Evolutionary conservation across 2,113 vertebrate species (phyloP).

Genomic region (Haemorhous mexicanus): DNA sequence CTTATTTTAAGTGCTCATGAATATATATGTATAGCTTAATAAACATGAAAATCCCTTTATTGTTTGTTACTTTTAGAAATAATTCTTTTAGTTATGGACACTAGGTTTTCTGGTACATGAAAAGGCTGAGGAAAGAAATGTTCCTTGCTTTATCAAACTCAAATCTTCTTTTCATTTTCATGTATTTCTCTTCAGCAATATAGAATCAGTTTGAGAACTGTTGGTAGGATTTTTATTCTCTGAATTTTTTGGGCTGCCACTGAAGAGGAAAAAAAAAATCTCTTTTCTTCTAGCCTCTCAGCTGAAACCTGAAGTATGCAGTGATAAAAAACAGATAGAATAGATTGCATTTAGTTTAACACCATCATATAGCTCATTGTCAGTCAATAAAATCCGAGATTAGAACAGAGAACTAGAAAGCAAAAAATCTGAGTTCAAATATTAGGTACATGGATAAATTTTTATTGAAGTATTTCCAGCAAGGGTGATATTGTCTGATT

Average conservation of each 20-base stretch:
- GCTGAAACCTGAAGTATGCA: conserved; percentile 39
- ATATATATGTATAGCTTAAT: neutral
- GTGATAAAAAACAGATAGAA: conserved; percentile 48
- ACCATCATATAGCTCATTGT: conserved; percentile 30
- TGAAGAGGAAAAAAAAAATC: neutral
- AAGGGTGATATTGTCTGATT: conserved; percentile 72
- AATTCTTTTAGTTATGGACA: conserved; percentile 35
- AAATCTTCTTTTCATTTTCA: conserved; percentile 31
- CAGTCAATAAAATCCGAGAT: conserved; percentile 64
- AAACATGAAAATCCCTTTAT: conserved; percentile 43
- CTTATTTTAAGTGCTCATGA: neutral
- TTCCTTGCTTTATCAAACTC: conserved; percentile 9
- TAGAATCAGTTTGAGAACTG: neutral
- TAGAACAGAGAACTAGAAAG: conserved; percentile 52
- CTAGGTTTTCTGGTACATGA: conserved; percentile 9
- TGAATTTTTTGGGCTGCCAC: conserved; percentile 17
- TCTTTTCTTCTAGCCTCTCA: conserved; percentile 3
- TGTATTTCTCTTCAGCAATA: neutral
- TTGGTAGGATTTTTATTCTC: conserved; percentile 18
- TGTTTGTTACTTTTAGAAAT: conserved; percentile 52
- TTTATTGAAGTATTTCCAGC: conserved; percentile 67
- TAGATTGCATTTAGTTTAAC: conserved; percentile 45
- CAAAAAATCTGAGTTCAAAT: conserved; percentile 64
- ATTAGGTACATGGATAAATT: conserved; percentile 70
- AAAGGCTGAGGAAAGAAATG: neutral